Evolutionary conservation across 2,888 invertebrate species (phyloP), one percentile per base, ranked within the genome.

Genomic region (Orthonychiurus folsomi): DNA sequence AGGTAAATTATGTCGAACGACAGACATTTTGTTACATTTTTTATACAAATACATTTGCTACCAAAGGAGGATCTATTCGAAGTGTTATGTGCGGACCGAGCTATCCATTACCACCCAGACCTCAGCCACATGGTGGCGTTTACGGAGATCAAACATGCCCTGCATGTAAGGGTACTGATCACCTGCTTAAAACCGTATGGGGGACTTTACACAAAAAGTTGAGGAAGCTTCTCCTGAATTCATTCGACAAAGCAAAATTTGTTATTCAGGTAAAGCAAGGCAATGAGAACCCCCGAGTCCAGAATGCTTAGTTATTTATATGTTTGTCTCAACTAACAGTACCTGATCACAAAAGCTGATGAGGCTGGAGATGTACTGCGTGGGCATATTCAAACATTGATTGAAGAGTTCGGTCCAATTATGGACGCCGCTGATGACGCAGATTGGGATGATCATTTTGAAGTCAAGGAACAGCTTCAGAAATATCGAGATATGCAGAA

Each of bases 381-480:
- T 47, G 56, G 61, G 1, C 70, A 69, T 27, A 62, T 70, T 57
- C 37, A 60, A 27, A 58, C 57, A 15, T 61, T 72, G 26, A 28
- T 66, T 2, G 67, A 67, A 1, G 68, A 68, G 59, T 56, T 72
- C 59, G 66, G 60, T 12, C 68, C 69, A 0, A 59, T 63, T 3
- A 28, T 71, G 5, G 70, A 70, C 62, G 58, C 23, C 12, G 21
- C 69, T 50, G 69, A 70, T 55, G 65, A 66, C 50, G 60, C 63
- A n/a, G 69, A 70, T 37, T 70, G 68, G 68, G 67, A 70, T 48
- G 72, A 72, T 48, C 70, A 72, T 55, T 63, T 66, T 21, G 66
- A 68, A 57, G 66, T 72, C 1, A 62, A 64, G 21, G 61, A 60
- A 24, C 60, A 65, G 58, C 54, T 63, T 26, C 66, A 72, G 2